Conservation (phyloP, 1,140 invertebrate genomes). For the Chironomus tepperi region DNA sequence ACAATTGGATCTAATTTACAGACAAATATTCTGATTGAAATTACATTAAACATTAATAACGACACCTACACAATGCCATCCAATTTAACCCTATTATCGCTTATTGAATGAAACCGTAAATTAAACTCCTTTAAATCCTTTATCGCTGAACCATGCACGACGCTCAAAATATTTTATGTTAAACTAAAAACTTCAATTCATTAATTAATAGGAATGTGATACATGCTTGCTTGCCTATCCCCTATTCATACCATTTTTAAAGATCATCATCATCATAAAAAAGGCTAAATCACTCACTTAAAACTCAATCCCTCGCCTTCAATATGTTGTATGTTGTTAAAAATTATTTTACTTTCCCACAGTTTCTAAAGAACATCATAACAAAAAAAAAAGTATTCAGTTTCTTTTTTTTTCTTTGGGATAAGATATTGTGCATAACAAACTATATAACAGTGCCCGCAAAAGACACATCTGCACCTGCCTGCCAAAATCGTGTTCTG, state of each 20-base stretch:
- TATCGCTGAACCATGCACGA: background rate
- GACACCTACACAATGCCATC: background rate
- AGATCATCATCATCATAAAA: conserved; percentile 8
- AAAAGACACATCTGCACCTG: conserved; percentile 17
- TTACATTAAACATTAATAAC: background rate
- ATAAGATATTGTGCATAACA: conserved; percentile 11
- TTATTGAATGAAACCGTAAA: background rate
- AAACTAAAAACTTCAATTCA: background rate
- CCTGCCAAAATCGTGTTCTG: background rate
- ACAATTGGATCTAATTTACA: background rate
- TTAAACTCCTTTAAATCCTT: background rate
- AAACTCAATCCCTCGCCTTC: conserved; percentile 15
- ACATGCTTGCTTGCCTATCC: background rate
- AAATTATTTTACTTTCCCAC: conserved; percentile 21
- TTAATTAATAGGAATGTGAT: conserved; percentile 14
- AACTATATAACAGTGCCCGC: background rate
- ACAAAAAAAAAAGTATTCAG: conserved; percentile 23
- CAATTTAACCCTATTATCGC: background rate
- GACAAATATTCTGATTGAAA: background rate
- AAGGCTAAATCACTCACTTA: conserved; percentile 4
- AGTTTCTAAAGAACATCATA: conserved; percentile 17
- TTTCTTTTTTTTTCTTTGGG: conserved; percentile 8
- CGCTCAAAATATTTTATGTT: background rate
- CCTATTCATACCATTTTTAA: background rate
- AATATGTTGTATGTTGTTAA: conserved; percentile 14